phyloP scores from a whole-genome alignment of 2,113 vertebrate genomes.

The Sceloporus tristichus region DNA sequence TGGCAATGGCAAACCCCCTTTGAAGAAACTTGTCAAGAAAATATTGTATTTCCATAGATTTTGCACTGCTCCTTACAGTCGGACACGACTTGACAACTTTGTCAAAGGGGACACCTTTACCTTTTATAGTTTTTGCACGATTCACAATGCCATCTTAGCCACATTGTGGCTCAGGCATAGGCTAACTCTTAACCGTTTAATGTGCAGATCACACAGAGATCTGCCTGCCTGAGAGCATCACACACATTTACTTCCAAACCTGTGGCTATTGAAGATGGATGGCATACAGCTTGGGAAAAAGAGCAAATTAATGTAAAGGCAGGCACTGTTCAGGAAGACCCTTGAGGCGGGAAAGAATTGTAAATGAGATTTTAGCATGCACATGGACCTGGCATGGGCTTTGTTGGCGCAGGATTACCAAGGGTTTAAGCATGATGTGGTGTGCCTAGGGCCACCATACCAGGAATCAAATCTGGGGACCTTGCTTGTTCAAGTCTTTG shows the following conservation, averaged over 20 bases:
- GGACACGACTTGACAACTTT: too few relatives aligned
- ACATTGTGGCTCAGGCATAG: too few relatives aligned
- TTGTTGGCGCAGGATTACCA: constrained; percentile 52
- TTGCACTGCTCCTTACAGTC: too few relatives aligned
- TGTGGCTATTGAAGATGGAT: background rate
- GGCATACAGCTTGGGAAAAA: background rate
- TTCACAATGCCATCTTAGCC: too few relatives aligned
- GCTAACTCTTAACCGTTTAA: background rate
- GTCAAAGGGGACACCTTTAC: too few relatives aligned
- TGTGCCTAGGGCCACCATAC: background rate
- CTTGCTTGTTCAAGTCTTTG: background rate
- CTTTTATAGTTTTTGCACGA: background rate
- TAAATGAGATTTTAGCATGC: constrained; percentile 61
- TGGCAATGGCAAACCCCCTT: too few relatives aligned
- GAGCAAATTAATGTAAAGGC: background rate
- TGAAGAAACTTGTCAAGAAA: too few relatives aligned
- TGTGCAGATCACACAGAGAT: background rate
- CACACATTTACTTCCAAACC: too few relatives aligned
- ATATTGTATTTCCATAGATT: too few relatives aligned
- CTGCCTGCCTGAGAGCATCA: background rate
- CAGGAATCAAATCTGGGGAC: background rate
- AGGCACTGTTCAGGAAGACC: background rate
- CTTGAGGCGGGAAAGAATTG: constrained; percentile 32
- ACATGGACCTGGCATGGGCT: constrained; percentile 38
- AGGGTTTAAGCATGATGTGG: constrained; percentile 59